phyloP scores from a whole-genome alignment of 2,113 vertebrate species.

The Colinus virginianus region DNA sequence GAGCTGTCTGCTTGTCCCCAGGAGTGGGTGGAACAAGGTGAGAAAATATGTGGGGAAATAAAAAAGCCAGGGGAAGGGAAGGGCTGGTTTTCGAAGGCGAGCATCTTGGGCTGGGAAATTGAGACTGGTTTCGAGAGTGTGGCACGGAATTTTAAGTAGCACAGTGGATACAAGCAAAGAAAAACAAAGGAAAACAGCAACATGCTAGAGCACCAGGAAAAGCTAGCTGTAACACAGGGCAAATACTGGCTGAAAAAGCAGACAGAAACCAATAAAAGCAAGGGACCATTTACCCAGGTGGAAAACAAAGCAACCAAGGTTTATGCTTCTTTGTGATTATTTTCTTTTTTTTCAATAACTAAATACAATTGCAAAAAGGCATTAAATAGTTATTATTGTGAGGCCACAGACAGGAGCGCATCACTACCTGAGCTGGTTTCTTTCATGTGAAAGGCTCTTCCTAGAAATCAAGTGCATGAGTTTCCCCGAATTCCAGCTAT shows the following conservation, averaged over 20 bases:
- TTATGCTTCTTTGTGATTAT: neutral
- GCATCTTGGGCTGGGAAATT: conserved; percentile 16
- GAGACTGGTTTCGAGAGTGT: neutral
- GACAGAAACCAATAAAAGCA: neutral
- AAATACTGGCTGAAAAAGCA: neutral
- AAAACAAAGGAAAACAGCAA: neutral
- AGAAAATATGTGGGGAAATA: conserved; percentile 54
- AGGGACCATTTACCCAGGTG: neutral
- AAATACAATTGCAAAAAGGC: neutral
- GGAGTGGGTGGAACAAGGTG: conserved; percentile 44
- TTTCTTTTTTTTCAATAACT: neutral
- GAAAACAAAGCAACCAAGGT: neutral
- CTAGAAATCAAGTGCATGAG: neutral
- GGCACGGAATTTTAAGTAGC: conserved; percentile 5
- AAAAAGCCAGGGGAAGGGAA: conserved; percentile 23
- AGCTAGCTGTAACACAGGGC: neutral
- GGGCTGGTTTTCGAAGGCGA: conserved; percentile 4
- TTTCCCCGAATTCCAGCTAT: neutral
- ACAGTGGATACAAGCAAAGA: neutral
- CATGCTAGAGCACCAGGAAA: neutral
- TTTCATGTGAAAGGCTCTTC: neutral
- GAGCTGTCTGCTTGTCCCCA: conserved; percentile 21
- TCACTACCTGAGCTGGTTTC: neutral
- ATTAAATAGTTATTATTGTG: neutral
- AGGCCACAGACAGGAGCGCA: neutral